A percentile compares a stretch with the other conserved stretches of the same genome.
phyloP scores from a whole-genome alignment of 2,113 vertebrate genomes.

The Microtus oregoni region DNA sequence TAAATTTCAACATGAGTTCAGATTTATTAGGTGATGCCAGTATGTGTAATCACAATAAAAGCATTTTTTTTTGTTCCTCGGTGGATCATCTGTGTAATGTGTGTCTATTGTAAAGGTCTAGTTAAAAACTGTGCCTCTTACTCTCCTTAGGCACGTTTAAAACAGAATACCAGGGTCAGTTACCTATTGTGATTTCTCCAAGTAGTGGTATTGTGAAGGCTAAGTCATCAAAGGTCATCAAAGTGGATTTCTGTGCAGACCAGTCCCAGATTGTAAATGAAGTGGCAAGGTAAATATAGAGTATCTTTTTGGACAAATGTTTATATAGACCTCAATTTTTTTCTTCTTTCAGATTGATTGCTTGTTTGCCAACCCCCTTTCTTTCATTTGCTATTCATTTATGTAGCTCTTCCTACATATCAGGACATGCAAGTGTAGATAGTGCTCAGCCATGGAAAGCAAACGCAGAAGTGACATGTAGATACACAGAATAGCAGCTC shows the following conservation, averaged over 20 bases:
- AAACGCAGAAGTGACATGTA: not conserved
- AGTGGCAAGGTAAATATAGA: slow-evolving; percentile 86
- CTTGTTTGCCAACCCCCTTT: not conserved
- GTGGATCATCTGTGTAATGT: not conserved
- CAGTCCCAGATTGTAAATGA: slow-evolving; percentile 84
- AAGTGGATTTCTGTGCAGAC: slow-evolving; percentile 89
- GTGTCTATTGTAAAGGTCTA: not conserved
- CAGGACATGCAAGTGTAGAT: not conserved
- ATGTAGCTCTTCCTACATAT: slow-evolving; percentile 3
- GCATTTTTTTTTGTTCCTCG: not conserved
- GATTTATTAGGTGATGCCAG: not conserved
- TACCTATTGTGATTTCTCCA: slow-evolving; percentile 87
- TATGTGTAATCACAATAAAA: not conserved
- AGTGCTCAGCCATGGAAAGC: slow-evolving; percentile 24
- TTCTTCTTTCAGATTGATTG: not conserved
- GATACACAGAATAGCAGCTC: not conserved
- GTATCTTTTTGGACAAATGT: not conserved
- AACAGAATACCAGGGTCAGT: slow-evolving; percentile 82
- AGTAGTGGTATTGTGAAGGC: slow-evolving; percentile 84
- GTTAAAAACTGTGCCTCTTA: slow-evolving; percentile 23
- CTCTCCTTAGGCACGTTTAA: slow-evolving; percentile 87
- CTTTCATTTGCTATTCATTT: slow-evolving; percentile 42
- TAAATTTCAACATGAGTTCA: not conserved
- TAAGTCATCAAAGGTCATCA: slow-evolving; percentile 81
- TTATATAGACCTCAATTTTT: slow-evolving; percentile 13